phyloP scores from a whole-genome alignment of 2,888 invertebrate species.

The Meloe dianella region DNA sequence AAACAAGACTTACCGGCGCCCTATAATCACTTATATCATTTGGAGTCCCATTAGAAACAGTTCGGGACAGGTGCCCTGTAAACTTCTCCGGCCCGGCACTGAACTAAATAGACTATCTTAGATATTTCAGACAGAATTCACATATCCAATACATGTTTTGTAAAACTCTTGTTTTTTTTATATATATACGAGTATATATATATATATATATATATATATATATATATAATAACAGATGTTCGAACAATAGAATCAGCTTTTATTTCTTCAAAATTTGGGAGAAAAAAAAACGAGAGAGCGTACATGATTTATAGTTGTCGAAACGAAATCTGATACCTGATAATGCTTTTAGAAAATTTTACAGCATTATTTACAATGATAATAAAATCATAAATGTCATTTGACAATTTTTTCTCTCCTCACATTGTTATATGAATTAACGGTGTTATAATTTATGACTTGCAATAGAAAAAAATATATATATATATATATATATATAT shows the following conservation, averaged over 20 bases:
- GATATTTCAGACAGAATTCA: background rate
- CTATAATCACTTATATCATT: too few species aligned
- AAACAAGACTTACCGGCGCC: too few species aligned
- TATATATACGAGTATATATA: too few species aligned
- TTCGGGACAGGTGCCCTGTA: too few species aligned
- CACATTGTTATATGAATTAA: background rate
- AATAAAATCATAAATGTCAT: background rate
- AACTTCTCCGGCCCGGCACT: too few species aligned
- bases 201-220: too few species aligned
- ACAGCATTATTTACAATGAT: conserved; percentile 7
- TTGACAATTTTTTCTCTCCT: background rate
- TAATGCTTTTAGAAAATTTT: background rate
- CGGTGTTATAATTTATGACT: background rate
- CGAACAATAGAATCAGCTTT: background rate
- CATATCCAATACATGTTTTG: background rate
- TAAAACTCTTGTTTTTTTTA: background rate
- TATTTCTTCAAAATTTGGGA: background rate
- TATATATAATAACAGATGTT: conserved; percentile 7
- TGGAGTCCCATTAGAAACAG: too few species aligned
- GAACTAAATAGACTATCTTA: background rate
- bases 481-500: too few species aligned
- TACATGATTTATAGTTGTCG: background rate
- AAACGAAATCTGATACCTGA: background rate
- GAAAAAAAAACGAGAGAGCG: background rate
- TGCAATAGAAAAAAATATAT: background rate